Conservation (phyloP, 2,888 invertebrate species). For the Chromoteleia sp. region DNA sequence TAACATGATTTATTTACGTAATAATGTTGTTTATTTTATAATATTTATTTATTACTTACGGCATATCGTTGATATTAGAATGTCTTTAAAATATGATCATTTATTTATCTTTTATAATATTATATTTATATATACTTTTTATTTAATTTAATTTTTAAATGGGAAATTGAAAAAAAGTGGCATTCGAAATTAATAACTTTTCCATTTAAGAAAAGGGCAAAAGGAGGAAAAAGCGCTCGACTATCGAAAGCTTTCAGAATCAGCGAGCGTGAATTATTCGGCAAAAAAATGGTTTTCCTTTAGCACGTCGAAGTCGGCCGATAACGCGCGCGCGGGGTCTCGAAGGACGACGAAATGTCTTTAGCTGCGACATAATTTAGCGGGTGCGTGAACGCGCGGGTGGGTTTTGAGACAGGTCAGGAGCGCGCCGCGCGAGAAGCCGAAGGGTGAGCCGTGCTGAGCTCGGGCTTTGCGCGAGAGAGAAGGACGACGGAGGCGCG, state of each 20-base stretch:
- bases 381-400: slow-evolving; percentile 77
- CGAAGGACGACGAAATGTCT: slow-evolving; percentile 67
- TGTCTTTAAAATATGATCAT: too few relatives aligned
- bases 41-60: too few relatives aligned
- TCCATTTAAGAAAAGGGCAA: slow-evolving; percentile 9
- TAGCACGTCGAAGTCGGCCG: slow-evolving; percentile 43
- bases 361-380: slow-evolving; percentile 68
- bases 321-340: slow-evolving; percentile 50
- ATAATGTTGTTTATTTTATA: too few relatives aligned
- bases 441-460: slow-evolving; percentile 58
- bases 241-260: slow-evolving; percentile 40
- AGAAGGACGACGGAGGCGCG: slow-evolving; percentile 45
- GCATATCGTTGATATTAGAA: too few relatives aligned
- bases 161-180: neutral
- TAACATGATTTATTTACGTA: too few relatives aligned
- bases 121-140: too few relatives aligned
- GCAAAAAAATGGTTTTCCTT: slow-evolving; percentile 51
- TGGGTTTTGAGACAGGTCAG: slow-evolving; percentile 83
- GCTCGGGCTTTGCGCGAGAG: slow-evolving; percentile 59
- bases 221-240: slow-evolving; percentile 13
- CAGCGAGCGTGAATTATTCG: slow-evolving; percentile 57
- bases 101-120: too few relatives aligned
- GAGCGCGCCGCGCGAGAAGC: slow-evolving; percentile 73
- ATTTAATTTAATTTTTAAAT: too few relatives aligned
- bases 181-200: slow-evolving; percentile 26